Percentiles rank a stretch among this genome's conserved stretches.
Conservation (phyloP, 1,140 invertebrate species). For the Matsumurasca onukii region DNA sequence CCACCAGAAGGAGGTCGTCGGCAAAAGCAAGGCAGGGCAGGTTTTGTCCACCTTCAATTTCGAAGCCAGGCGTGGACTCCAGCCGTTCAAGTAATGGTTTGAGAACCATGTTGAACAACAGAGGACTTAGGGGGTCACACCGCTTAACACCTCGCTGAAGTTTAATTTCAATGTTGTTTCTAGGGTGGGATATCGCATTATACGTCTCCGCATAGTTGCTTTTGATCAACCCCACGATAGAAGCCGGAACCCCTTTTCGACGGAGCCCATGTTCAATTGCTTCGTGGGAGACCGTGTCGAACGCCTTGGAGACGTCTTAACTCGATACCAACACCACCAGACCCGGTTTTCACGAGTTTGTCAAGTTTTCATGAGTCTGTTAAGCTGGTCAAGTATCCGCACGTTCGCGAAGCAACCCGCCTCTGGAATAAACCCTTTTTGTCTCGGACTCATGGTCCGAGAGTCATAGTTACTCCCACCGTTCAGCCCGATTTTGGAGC, state of each 20-base stretch:
- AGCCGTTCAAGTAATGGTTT: constrained; percentile 37
- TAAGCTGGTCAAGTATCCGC: constrained; percentile 22
- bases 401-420: constrained; percentile 36
- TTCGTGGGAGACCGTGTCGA: constrained; percentile 45
- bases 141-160: constrained; percentile 44
- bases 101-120: constrained; percentile 46
- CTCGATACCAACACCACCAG: constrained; percentile 34
- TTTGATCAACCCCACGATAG: neutral
- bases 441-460: constrained; percentile 28
- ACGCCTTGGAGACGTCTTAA: constrained; percentile 44
- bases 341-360: constrained; percentile 31
- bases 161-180: neutral
- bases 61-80: neutral
- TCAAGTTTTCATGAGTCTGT: constrained; percentile 35
- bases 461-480: too few relatives aligned
- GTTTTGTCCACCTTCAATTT: neutral
- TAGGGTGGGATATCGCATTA: constrained; percentile 15
- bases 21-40: constrained; percentile 30
- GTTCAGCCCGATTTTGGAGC: too few relatives aligned
- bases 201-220: neutral
- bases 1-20: constrained; percentile 32
- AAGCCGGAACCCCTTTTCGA: constrained; percentile 9
- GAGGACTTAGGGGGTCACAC: constrained; percentile 43
- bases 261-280: constrained; percentile 35
- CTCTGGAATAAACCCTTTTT: constrained; percentile 39